These are phyloP conservation scores for Leucozona laternaria DNA, from an alignment of 2,888 invertebrate species.

Conservation along the genomic window DNA sequence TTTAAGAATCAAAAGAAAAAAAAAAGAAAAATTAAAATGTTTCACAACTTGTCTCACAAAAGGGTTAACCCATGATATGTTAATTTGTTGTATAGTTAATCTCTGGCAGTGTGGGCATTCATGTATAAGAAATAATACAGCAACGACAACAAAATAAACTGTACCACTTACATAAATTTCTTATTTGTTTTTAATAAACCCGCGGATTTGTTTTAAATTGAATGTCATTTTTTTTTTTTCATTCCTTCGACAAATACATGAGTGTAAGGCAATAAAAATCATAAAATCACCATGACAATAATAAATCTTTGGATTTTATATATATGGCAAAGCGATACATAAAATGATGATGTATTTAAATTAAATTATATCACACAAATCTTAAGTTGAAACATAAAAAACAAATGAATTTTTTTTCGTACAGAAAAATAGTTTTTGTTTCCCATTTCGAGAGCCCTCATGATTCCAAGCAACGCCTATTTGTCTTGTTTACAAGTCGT, in stretches of 20 bases:
- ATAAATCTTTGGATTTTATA: conserved; percentile 23
- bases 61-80: conserved; percentile 22
- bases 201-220: conserved; percentile 23
- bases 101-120: not conserved
- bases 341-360: conserved; percentile 21
- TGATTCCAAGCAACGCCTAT: conserved; percentile 37
- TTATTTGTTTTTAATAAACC: conserved; percentile 56
- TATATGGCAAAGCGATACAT: not conserved
- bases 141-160: conserved; percentile 11
- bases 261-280: conserved; percentile 25
- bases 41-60: conserved; percentile 34
- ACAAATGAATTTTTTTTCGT: not conserved
- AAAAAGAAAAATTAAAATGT: conserved; percentile 13
- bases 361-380: conserved; percentile 7
- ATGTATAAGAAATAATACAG: not conserved
- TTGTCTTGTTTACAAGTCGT: conserved; percentile 47
- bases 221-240: conserved; percentile 3
- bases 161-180: conserved; percentile 51
- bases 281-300: conserved; percentile 16
- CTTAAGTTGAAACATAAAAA: not conserved
- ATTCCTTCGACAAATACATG: not conserved
- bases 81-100: conserved; percentile 14
- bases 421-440: not conserved
- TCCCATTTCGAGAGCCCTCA: conserved; percentile 37
- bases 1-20: not conserved